These are phyloP conservation scores for Diadema setosum DNA, from an alignment of 35 echinoderm and acorn worm genomes.

Conservation along the genomic window DNA sequence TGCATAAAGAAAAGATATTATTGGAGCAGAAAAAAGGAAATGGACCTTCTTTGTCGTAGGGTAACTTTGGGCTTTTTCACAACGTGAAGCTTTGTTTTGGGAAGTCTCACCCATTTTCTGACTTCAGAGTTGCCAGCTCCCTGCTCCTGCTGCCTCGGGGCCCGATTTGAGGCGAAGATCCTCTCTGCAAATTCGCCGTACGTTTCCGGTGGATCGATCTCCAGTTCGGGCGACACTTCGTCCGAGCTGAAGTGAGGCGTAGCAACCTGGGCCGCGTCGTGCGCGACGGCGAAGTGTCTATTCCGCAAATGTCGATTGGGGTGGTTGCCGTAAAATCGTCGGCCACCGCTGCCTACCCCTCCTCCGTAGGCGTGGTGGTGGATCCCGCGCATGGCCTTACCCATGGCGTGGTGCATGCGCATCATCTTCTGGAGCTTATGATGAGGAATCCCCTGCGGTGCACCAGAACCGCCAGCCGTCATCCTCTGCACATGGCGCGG, in stretches of 20 bases:
- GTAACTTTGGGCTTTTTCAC: no score
- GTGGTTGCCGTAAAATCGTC: background rate
- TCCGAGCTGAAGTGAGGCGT: background rate
- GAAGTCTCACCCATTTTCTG: background rate
- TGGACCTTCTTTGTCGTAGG: no score
- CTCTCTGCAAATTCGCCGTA: conserved; percentile 14
- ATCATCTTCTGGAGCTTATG: conserved; percentile 3
- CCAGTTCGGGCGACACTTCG: background rate
- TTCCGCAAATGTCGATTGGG: background rate
- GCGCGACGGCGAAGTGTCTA: background rate
- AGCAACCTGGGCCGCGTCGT: background rate
- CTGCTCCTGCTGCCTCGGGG: background rate
- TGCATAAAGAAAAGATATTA: no score
- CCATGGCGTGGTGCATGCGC: conserved; percentile 5
- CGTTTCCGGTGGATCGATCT: background rate
- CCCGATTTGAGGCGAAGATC: background rate
- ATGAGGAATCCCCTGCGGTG: background rate
- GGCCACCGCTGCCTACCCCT: background rate
- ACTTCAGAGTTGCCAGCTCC: background rate
- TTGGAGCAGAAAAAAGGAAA: no score
- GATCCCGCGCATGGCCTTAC: conserved; percentile 10
- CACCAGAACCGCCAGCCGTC: background rate
- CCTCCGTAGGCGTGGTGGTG: background rate
- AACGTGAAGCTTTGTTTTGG: no score
- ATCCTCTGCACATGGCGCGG: background rate